These are phyloP conservation scores for Onychomys arenicola DNA, from an alignment of 2,797 vertebrate genomes.

Conservation along the genomic window DNA sequence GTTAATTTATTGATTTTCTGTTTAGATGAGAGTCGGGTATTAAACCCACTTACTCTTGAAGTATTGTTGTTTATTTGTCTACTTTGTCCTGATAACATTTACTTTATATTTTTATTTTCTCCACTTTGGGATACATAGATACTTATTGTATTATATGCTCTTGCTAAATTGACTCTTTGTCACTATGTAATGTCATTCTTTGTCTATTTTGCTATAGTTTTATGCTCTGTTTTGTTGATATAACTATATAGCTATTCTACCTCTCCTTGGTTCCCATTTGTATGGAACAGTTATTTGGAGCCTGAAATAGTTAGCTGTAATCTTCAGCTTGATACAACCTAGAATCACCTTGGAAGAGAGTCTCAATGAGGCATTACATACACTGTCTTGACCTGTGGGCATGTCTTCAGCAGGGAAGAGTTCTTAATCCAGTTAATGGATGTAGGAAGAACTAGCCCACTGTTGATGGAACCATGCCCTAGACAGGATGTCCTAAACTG, in stretches of 20 bases:
- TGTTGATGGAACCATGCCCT: background rate
- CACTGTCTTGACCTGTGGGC: no score
- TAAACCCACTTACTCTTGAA: background rate
- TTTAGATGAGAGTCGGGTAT: background rate
- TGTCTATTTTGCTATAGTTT: background rate
- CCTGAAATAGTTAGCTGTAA: background rate
- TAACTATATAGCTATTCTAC: background rate
- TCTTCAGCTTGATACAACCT: background rate
- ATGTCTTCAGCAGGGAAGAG: background rate
- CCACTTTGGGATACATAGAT: background rate
- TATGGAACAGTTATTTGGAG: background rate
- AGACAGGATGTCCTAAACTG: background rate
- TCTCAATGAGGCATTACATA: background rate
- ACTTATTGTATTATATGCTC: background rate
- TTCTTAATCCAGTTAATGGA: background rate
- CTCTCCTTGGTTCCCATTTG: background rate
- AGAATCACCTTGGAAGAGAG: background rate
- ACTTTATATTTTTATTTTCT: background rate
- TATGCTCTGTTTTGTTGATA: background rate
- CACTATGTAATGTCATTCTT: background rate
- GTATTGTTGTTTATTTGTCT: background rate
- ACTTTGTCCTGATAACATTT: background rate
- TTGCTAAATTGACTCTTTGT: background rate
- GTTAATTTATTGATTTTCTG: background rate
- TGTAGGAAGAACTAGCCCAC: background rate